Conservation (phyloP, 2,888 invertebrate species). For the Phragmatobia fuliginosa region DNA sequence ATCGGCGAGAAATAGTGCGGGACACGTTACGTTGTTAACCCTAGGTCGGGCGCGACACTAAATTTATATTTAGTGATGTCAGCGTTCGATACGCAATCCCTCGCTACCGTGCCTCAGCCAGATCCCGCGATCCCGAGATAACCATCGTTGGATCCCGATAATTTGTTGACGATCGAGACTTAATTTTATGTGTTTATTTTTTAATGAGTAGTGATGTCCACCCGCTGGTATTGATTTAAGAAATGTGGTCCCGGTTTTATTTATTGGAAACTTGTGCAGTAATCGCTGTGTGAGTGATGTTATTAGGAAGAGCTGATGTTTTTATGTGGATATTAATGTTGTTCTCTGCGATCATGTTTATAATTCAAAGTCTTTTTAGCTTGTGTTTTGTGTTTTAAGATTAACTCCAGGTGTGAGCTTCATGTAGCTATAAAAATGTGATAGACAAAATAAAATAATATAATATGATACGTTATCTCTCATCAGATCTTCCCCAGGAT, state of each 20-base stretch:
- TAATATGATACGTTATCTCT: too few species aligned
- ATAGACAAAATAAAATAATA: too few species aligned
- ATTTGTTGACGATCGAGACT: constrained; percentile 69
- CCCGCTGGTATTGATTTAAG: constrained; percentile 50
- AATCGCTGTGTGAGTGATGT: constrained; percentile 30
- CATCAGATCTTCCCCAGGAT: too few species aligned
- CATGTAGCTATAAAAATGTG: too few species aligned
- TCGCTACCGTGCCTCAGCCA: constrained; percentile 71
- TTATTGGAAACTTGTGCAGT: constrained; percentile 41
- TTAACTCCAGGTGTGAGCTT: neutral
- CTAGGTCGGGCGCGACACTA: constrained; percentile 69
- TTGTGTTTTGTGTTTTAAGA: neutral
- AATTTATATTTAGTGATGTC: constrained; percentile 80
- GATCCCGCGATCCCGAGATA: constrained; percentile 73
- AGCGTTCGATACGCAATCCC: constrained; percentile 74
- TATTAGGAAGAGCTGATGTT: constrained; percentile 2
- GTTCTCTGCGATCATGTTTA: neutral
- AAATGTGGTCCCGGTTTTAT: constrained; percentile 31
- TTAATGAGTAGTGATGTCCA: constrained; percentile 53
- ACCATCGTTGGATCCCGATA: constrained; percentile 61
- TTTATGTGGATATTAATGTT: neutral
- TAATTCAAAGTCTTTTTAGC: neutral
- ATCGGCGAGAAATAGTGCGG: constrained; percentile 77
- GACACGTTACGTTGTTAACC: constrained; percentile 74
- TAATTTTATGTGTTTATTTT: constrained; percentile 62